Percentiles rank a stretch among this genome's conserved stretches.
These are phyloP conservation scores for Portunus trituberculatus DNA, from an alignment of 1,140 invertebrate species.

Conservation along the genomic window DNA sequence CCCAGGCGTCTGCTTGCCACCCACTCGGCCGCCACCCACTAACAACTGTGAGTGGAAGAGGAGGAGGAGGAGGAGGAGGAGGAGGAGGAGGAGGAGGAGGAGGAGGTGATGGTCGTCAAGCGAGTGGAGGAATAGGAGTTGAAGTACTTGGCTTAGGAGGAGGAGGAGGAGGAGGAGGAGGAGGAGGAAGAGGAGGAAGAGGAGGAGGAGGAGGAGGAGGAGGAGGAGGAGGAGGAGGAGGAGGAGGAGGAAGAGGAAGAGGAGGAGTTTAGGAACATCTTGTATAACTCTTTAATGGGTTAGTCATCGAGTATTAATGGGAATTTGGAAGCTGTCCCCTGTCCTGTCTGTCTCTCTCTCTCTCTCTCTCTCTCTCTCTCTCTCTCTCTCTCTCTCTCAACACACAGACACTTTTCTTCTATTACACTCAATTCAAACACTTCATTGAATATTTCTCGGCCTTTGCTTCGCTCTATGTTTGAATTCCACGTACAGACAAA, in stretches of 20 bases:
- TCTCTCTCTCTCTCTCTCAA: too few relatives aligned
- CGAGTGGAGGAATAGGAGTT: background rate
- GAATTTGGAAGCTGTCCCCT: background rate
- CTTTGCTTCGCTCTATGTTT: too few relatives aligned
- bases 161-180: background rate
- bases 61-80: conserved; percentile 11
- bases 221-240: background rate
- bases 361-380: too few relatives aligned
- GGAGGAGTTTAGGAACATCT: background rate
- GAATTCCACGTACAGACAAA: too few relatives aligned
- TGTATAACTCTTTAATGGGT: background rate
- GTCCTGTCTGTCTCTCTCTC: background rate
- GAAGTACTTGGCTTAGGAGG: background rate
- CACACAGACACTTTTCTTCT: too few relatives aligned
- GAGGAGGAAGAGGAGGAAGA: background rate
- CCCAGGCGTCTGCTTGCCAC: background rate
- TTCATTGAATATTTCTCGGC: too few relatives aligned
- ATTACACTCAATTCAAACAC: too few relatives aligned
- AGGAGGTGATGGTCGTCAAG: background rate
- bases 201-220: background rate
- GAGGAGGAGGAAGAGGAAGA: background rate
- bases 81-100: background rate
- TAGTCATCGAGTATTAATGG: conserved; percentile 13
- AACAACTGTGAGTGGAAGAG: background rate
- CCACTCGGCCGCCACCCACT: background rate